phyloP scores from a whole-genome alignment of 1,140 invertebrate genomes.

The Mylabris phalerata region DNA sequence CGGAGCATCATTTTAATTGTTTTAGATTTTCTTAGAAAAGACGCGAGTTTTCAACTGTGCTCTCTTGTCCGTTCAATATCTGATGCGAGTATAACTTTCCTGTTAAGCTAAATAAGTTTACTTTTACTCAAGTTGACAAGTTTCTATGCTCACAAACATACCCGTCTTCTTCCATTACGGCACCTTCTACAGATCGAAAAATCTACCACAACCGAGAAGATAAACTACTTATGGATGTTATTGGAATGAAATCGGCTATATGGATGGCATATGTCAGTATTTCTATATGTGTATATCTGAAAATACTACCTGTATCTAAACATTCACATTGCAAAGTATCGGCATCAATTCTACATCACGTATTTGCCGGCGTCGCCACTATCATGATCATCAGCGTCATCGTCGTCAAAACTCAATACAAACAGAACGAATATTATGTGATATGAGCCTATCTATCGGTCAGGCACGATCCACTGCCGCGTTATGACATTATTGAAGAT shows the following conservation, averaged over 20 bases:
- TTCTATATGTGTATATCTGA: not conserved
- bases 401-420: not conserved
- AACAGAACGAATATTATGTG: slow-evolving; percentile 7
- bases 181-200: too few species aligned
- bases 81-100: too few species aligned
- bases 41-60: too few species aligned
- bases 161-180: too few species aligned
- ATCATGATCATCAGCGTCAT: too few species aligned
- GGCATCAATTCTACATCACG: slow-evolving; percentile 4
- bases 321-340: not conserved
- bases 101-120: too few species aligned
- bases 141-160: too few species aligned
- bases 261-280: slow-evolving; percentile 4
- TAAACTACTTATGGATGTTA: slow-evolving; percentile 13
- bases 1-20: too few species aligned
- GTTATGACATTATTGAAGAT: slow-evolving; percentile 16
- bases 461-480: slow-evolving; percentile 9
- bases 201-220: not conserved
- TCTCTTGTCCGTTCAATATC: too few species aligned
- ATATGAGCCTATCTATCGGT: slow-evolving; percentile 12
- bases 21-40: too few species aligned
- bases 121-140: too few species aligned
- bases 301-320: slow-evolving; percentile 5
- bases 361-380: slow-evolving; percentile 8
- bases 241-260: slow-evolving; percentile 9